These are phyloP conservation scores for Formica exsecta DNA, from an alignment of 1,140 invertebrate species.

Conservation along the genomic window DNA sequence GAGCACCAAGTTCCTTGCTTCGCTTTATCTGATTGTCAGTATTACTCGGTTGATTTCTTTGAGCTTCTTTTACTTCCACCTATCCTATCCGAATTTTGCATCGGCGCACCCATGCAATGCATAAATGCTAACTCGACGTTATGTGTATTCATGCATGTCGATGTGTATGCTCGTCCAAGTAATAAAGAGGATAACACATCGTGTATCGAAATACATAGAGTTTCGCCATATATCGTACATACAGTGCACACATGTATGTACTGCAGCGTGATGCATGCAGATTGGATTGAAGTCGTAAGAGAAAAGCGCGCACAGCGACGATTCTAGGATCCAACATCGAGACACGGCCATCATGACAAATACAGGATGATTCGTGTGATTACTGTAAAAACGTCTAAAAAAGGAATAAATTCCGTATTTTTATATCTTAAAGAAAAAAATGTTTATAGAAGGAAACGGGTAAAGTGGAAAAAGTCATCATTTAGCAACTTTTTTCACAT, in stretches of 20 bases:
- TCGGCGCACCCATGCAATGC: conserved; percentile 22
- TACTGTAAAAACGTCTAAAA: background rate
- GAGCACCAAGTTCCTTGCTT: background rate
- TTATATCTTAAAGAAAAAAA: background rate
- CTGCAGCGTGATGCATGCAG: conserved; percentile 44
- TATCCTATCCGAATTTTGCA: conserved; percentile 7
- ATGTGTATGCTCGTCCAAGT: background rate
- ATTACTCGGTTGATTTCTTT: background rate
- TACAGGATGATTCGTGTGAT: background rate
- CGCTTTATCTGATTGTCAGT: background rate
- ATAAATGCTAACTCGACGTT: conserved; percentile 43
- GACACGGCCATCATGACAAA: background rate
- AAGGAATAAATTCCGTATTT: background rate
- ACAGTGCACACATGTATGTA: background rate
- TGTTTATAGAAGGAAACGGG: background rate
- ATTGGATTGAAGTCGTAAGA: conserved; percentile 59
- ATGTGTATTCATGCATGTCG: conserved; percentile 16
- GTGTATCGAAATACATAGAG: conserved; percentile 28
- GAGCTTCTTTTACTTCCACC: background rate
- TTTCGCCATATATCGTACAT: conserved; percentile 12
- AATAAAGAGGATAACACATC: conserved; percentile 54
- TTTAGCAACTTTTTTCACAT: too few relatives aligned
- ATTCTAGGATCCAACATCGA: conserved; percentile 5
- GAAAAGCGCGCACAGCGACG: conserved; percentile 22
- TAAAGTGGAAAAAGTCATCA: too few relatives aligned